Percentiles rank a stretch among this genome's conserved stretches.
Conservation (phyloP, 1,140 invertebrate species). For the Sycophila sp. region DNA sequence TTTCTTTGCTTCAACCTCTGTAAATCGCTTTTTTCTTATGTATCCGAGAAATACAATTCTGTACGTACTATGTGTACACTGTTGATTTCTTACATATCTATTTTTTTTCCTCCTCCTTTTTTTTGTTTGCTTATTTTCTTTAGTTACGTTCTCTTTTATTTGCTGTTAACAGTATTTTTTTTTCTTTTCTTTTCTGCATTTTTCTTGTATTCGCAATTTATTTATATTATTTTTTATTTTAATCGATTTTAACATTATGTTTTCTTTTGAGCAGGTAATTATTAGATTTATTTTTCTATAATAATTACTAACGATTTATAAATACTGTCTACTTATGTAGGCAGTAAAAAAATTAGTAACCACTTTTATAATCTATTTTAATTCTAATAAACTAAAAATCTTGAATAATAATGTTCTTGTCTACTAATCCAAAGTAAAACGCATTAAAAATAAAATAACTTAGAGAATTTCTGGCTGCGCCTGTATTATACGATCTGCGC, state of each 20-base stretch:
- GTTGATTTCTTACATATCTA: conserved; percentile 8
- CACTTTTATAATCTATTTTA: not conserved
- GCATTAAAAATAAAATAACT: too few relatives aligned
- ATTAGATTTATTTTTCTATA: not conserved
- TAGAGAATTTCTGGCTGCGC: too few relatives aligned
- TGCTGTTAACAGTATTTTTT: not conserved
- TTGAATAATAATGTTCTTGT: too few relatives aligned
- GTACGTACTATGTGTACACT: conserved; percentile 11
- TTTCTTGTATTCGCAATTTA: not conserved
- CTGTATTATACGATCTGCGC: conserved; percentile 18
- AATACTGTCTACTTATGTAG: not conserved
- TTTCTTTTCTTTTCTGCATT: not conserved
- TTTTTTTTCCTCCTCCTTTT: conserved; percentile 5
- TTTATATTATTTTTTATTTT: not conserved
- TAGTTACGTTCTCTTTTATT: conserved; percentile 4
- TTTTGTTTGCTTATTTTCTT: conserved; percentile 16
- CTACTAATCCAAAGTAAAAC: too few relatives aligned
- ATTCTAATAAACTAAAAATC: not conserved
- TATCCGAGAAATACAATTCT: conserved; percentile 36
- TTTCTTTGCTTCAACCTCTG: conserved; percentile 31
- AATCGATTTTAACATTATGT: not conserved
- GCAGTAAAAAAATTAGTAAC: not conserved
- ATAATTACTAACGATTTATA: not conserved
- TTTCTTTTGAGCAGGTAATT: conserved; percentile 6
- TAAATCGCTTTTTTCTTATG: conserved; percentile 25